phyloP scores from a whole-genome alignment of 2,797 vertebrate species.

The Sebastes glaucus region DNA sequence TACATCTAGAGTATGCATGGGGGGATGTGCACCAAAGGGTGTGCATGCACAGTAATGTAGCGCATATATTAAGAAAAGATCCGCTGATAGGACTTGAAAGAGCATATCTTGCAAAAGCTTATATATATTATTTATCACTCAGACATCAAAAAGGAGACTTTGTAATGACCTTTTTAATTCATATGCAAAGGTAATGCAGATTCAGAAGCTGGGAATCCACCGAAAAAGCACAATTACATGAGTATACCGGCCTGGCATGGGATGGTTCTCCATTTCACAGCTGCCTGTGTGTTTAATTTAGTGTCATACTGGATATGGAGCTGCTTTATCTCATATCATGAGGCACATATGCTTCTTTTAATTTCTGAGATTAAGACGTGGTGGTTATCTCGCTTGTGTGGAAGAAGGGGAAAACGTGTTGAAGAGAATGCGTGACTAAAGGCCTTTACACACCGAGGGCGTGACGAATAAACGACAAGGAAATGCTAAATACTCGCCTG shows the following conservation, averaged over 20 bases:
- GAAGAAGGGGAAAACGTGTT: not conserved
- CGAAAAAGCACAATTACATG: constrained; percentile 27
- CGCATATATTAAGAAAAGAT: constrained; percentile 79
- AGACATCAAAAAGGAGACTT: constrained; percentile 83
- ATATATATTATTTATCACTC: constrained; percentile 82
- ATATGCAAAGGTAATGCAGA: constrained; percentile 79
- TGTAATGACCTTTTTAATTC: constrained; percentile 80
- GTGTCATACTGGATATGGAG: constrained; percentile 42
- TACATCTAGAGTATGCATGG: constrained; percentile 71
- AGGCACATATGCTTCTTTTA: constrained; percentile 44
- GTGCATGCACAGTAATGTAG: constrained; percentile 73
- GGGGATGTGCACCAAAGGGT: constrained; percentile 59
- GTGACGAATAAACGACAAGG: not conserved
- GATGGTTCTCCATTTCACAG: constrained; percentile 34
- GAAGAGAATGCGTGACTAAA: not conserved
- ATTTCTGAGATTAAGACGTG: constrained; percentile 53
- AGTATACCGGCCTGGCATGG: not conserved
- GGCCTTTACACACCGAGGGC: not conserved
- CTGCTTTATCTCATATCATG: constrained; percentile 42
- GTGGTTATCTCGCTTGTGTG: constrained; percentile 9
- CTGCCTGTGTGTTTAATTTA: constrained; percentile 63
- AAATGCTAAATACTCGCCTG: not conserved
- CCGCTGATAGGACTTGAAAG: constrained; percentile 80
- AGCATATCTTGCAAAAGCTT: constrained; percentile 81
- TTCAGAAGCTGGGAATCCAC: constrained; percentile 51